phyloP scores from a whole-genome alignment of 1,140 invertebrate species.

The Drosophila athabasca region DNA sequence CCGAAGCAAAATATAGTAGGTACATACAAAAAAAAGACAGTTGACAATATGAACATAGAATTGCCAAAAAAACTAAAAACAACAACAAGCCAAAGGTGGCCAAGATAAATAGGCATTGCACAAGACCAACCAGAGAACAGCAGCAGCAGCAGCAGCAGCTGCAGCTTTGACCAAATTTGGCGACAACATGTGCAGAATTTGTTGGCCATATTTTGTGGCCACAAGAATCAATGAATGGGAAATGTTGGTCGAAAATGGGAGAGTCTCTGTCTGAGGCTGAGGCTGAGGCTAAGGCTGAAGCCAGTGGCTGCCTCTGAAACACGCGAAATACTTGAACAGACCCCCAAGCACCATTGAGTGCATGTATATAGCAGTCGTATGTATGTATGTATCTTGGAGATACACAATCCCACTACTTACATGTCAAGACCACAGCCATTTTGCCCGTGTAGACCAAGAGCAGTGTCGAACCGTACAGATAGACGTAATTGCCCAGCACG shows the following conservation, averaged over 20 bases:
- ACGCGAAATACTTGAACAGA: constrained; percentile 23
- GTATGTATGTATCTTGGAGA: background rate
- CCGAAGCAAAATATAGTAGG: background rate
- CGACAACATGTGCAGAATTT: constrained; percentile 37
- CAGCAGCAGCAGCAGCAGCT: constrained; percentile 17
- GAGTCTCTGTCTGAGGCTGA: background rate
- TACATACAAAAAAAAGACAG: constrained; percentile 9
- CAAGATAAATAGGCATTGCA: constrained; percentile 42
- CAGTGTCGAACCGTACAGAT: constrained; percentile 94
- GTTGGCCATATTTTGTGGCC: constrained; percentile 13
- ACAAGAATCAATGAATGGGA: constrained; percentile 7
- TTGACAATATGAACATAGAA: constrained; percentile 35
- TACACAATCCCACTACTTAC: constrained; percentile 87
- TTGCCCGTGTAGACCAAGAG: constrained; percentile 96
- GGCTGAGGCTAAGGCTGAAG: background rate
- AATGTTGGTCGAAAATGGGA: background rate
- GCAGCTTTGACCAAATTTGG: constrained; percentile 36
- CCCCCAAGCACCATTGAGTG: constrained; percentile 1
- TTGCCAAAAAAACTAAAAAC: constrained; percentile 8
- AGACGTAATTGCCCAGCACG: constrained; percentile 95
- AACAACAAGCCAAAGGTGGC: constrained; percentile 24
- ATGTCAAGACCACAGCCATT: constrained; percentile 97
- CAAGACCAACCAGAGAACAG: constrained; percentile 22
- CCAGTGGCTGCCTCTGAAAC: background rate
- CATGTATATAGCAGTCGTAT: no score